A percentile compares a stretch with the other conserved stretches of the same genome.
Evolutionary conservation across 2,888 invertebrate species (phyloP).

Genomic region (Nemotelus nigrinus): DNA sequence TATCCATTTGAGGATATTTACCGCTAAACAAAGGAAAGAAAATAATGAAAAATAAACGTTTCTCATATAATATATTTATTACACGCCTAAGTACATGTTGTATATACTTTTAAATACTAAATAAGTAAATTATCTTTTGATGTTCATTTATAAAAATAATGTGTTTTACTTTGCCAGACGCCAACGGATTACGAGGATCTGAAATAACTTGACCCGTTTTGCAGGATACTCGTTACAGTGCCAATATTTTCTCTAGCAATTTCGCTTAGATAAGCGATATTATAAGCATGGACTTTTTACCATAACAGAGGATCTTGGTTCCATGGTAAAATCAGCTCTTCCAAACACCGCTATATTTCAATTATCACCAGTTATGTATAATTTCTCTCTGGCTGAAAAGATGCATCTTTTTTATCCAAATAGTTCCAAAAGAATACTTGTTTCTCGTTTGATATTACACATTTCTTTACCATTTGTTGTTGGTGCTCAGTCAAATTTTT

Average conservation of each 20-base stretch:
- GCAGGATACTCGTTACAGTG: neutral
- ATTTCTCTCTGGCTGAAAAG: no score
- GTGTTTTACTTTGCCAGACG: no score
- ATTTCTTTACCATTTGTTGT: neutral
- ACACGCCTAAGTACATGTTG: no score
- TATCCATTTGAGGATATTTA: no score
- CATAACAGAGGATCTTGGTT: neutral
- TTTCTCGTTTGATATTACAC: no score
- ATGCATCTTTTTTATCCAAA: neutral
- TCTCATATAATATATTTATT: no score
- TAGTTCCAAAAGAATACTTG: neutral
- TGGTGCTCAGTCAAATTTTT: neutral
- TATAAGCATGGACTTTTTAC: neutral
- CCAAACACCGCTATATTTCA: neutral
- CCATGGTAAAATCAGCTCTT: neutral
- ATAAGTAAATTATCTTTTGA: no score
- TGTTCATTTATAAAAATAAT: no score
- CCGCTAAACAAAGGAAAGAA: no score
- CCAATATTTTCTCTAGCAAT: neutral
- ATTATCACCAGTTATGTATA: neutral
- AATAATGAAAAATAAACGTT: no score
- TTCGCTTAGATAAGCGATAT: neutral
- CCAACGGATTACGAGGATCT: no score
- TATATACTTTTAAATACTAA: no score
- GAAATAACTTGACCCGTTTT: neutral